Conservation (phyloP, 37 sponge, comb jelly and placozoan genomes). For the Agelas oroides region DNA sequence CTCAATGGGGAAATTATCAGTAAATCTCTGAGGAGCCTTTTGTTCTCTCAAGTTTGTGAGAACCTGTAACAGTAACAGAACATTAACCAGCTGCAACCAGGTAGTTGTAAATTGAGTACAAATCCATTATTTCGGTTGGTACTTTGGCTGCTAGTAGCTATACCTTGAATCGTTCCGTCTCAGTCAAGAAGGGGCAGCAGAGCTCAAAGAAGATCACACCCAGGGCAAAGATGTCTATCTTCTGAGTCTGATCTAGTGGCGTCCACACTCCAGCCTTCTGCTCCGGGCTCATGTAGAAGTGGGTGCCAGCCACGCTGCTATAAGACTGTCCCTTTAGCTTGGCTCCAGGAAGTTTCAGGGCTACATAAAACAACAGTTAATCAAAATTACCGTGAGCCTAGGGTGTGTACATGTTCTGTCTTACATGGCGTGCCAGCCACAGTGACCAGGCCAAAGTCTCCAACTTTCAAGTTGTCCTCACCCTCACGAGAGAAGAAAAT, state of each 20-base stretch:
- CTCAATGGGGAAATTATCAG: slow-evolving; percentile 7
- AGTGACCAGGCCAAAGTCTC: slow-evolving; percentile 92
- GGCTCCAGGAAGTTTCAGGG: not conserved
- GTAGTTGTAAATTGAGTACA: too few species aligned
- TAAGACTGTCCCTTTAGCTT: not conserved
- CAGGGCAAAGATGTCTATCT: slow-evolving; percentile 83
- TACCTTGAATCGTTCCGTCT: slow-evolving; percentile 12
- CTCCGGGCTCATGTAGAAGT: slow-evolving; percentile 86
- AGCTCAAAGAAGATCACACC: slow-evolving; percentile 88
- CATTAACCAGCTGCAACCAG: too few species aligned
- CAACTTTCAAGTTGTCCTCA: slow-evolving; percentile 80
- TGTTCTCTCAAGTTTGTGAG: not conserved
- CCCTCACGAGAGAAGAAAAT: slow-evolving; percentile 76
- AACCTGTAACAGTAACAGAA: slow-evolving; percentile 6
- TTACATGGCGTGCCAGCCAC: not conserved
- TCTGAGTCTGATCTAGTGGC: slow-evolving; percentile 27
- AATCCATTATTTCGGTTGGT: not conserved
- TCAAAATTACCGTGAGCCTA: not conserved
- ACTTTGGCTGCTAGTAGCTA: too few species aligned
- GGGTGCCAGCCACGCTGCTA: slow-evolving; percentile 68
- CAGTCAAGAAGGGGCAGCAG: slow-evolving; percentile 24
- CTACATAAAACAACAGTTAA: not conserved
- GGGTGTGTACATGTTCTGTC: not conserved
- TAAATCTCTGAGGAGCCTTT: slow-evolving; percentile 4
- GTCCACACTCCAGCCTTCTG: slow-evolving; percentile 30